These are phyloP conservation scores for Steinernema feltiae DNA, from an alignment of 1,140 invertebrate species.

Conservation along the genomic window DNA sequence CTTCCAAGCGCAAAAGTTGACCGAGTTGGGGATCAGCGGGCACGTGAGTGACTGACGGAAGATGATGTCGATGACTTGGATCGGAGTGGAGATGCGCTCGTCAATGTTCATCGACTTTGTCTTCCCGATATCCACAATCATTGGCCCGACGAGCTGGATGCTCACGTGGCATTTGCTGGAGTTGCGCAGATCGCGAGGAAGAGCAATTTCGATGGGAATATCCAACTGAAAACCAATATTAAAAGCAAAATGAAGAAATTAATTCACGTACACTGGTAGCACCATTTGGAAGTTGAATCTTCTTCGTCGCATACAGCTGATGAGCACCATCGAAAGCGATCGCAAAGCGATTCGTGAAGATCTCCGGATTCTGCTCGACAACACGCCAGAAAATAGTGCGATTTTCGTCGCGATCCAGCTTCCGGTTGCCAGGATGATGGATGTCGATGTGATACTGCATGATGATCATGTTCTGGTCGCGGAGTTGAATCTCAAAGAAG, in stretches of 20 bases:
- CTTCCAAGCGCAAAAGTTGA: slow-evolving; percentile 46
- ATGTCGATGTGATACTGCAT: slow-evolving; percentile 39
- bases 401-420: slow-evolving; percentile 39
- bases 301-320: slow-evolving; percentile 32
- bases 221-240: neutral
- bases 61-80: slow-evolving; percentile 46
- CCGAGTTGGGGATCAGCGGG: slow-evolving; percentile 38
- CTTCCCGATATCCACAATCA: slow-evolving; percentile 33
- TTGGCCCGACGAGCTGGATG: slow-evolving; percentile 36
- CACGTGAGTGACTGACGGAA: slow-evolving; percentile 46
- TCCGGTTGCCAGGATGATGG: slow-evolving; percentile 33
- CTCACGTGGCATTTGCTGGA: slow-evolving; percentile 32
- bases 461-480: slow-evolving; percentile 32
- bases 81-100: slow-evolving; percentile 34
- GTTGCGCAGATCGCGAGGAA: slow-evolving; percentile 16
- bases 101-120: slow-evolving; percentile 32
- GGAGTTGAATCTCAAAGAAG: slow-evolving; percentile 33
- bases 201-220: slow-evolving; percentile 16
- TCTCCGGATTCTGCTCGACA: slow-evolving; percentile 27
- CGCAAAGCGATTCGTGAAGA: slow-evolving; percentile 40
- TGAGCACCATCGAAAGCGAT: slow-evolving; percentile 44
- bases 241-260: neutral
- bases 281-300: neutral
- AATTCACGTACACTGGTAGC: neutral
- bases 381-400: slow-evolving; percentile 43